Evolutionary conservation across 2,888 invertebrate species (phyloP), one percentile per base, ranked within the genome.

Genomic region (Mellilla xanthometata): DNA sequence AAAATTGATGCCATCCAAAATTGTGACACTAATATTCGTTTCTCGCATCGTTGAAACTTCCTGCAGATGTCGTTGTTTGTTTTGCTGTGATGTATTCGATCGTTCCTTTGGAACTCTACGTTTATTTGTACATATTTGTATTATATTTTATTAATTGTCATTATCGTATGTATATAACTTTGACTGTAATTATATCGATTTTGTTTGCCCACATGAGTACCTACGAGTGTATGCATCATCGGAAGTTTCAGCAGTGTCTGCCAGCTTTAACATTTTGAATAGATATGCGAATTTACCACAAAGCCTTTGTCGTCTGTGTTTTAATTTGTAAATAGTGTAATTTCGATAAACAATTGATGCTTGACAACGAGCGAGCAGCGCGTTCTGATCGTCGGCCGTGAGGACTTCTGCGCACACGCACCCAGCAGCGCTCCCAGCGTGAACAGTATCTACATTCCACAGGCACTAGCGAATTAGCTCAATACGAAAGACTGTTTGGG

Each of bases 401-500:
- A 67, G 79, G 80, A 86, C 86, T 87, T 87, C 87, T 87, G 86
- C 81, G 81, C 85, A 78, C 76, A 6, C 15, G 6, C 15, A 6
- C 15, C 4, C 15, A 6, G n/a, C n/a, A 24, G 7, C 24, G 7
- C 24, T 1, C 7, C 24, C 4, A 4, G 4, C 15, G 15, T 19
- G 15, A 2, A 24, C 24, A 3, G 24, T 24, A 24, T n/a, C 76
- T 63, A 85, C 87, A 87, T 87, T 89, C 88, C 88, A 84, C 80
- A 73, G 74, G 73, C 79, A 78, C 79, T 69, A 78, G 76, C 78
- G 75, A 77, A 79, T 85, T 80, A 85, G 88, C 85, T 88, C 86
- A 86, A 85, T 74, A 76, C 69, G 61, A 78, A 87, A 88, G 89
- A 89, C 89, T 89, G 88, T 81, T 74, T 66, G 81, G 81, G 78